Conservation (phyloP, 1,140 invertebrate species). For the Eulimnadia texana region DNA sequence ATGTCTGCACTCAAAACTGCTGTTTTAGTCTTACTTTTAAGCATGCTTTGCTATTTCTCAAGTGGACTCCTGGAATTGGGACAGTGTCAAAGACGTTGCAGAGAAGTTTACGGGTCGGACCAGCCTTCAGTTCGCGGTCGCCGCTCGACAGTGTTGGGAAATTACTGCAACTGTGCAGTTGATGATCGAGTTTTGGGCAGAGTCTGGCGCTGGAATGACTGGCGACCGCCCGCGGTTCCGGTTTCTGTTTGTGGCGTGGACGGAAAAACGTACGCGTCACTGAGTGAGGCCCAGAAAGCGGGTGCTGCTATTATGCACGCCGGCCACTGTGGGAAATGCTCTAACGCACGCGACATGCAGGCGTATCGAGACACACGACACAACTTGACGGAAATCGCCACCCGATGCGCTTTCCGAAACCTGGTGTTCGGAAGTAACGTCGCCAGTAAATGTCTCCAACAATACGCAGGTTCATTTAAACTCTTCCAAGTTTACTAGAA, state of each 20-base stretch:
- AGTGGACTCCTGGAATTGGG: neutral
- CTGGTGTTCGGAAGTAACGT: neutral
- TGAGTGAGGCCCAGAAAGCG: neutral
- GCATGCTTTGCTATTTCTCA: neutral
- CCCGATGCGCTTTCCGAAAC: neutral
- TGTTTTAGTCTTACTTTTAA: neutral
- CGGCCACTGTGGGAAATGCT: neutral
- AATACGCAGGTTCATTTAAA: neutral
- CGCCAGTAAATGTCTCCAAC: neutral
- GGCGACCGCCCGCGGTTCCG: neutral
- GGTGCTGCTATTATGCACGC: neutral
- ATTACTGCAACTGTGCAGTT: neutral
- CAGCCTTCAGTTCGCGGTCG: neutral
- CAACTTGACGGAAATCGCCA: neutral
- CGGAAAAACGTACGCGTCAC: neutral
- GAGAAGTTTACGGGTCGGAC: neutral
- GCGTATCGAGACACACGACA: neutral
- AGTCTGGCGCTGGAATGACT: neutral
- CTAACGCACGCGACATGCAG: neutral
- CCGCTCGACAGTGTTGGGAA: neutral
- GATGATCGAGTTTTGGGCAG: neutral
- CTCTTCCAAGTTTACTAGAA: neutral
- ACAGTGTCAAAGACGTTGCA: neutral
- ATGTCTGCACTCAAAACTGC: neutral
- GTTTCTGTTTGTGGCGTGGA: neutral